Base-by-base conservation (phyloP, 2,888 invertebrate genomes). In the Ptychoptera albimana region DNA sequence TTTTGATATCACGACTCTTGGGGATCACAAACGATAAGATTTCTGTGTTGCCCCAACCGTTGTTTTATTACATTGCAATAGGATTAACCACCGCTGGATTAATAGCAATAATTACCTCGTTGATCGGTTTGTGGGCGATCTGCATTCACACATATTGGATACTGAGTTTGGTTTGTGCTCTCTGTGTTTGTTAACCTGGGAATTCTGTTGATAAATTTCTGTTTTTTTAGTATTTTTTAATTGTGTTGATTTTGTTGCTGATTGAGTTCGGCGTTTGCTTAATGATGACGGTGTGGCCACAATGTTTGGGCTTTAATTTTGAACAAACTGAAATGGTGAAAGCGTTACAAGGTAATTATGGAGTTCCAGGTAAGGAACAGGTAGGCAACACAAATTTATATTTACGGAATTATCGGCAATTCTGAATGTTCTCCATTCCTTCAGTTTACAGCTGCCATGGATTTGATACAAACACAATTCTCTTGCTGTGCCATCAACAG, bases 101-200 rank as follows among this genome's bases (percentile, higher is more conserved):
- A 44, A 61, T 76, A 32, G 72, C 82, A 42, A 75, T 81, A 44
- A 68, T 77, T 7, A 73, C 77, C 1, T 77, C 82, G 4, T 74
- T 85, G 39, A 63, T 85, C 14, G 86, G 86, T 40, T 86, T 82
- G 60, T 86, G 85, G 84, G 83, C 83, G 1, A 77, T 81, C 1
- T 83, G 82, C 55, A 69, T 82, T 53, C 77, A 79, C 50, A 82
- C 78, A 54, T 82, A 80, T 55, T 76, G 76, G 52, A 73, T 82
- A 50, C 67, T 85, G n/a, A 75, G 75, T 44, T 60, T 77, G 48
- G 82, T 81, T 68, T 74, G 75, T 45, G 2, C 2, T 13, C 15
- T 15, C 29, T 37, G 5, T 31, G 12, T 31, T 43, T 16, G n/a
- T n/a, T n/a, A n/a, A n/a, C n/a, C n/a, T n/a, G n/a, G n/a, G n/a